Base-by-base conservation (phyloP, 2,888 invertebrate species). In the Himalopsyche japonica region DNA sequence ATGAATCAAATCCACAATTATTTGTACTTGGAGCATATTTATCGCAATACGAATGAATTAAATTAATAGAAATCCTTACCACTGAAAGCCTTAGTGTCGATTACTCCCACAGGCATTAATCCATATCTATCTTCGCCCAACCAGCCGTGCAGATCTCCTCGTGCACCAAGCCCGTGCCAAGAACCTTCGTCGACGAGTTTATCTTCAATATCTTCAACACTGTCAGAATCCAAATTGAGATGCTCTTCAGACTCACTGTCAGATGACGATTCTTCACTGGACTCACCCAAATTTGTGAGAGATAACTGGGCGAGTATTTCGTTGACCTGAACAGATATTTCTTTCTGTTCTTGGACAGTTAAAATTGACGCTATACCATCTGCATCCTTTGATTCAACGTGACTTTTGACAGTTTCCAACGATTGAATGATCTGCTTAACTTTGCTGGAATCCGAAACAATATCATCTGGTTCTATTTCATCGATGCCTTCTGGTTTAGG, bases 121-220 rank as follows among this genome's bases (percentile, higher is more conserved):
- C 87, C 84, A 34, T 87, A 82, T 88, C 89, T 88, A 34, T 90
- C 85, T 84, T 90, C 90, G 20, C 89, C 90, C 20, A 89, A 87
- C 85, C 89, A 86, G 86, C 90, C 93, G 89, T 94, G 94, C 34
- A 94, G 89, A 88, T 94, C 94, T 88, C 92, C 91, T 20, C 94
- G 89, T 27, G 94, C 92, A 24, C 94, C 93, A 85, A 94, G 93
- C 18, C 93, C 93, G 88, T 93, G 93, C 89, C 93, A 93, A 3
- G 91, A 93, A 84, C 93, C 93, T 89, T 93, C 93, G 0, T 93
- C 93, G 4, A 93, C 92, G 81, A 93, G 88, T 3, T 93, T 92
- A 87, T 94, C 94, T 87, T 93, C 88, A 37, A 85, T 84, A 79
- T 86, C 86, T 78, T 86, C 85, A 30, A 82, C 82, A 70, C 86